These are phyloP conservation scores for Aplochiton taeniatus DNA, from an alignment of 2,797 vertebrate species.

Conservation along the genomic window DNA sequence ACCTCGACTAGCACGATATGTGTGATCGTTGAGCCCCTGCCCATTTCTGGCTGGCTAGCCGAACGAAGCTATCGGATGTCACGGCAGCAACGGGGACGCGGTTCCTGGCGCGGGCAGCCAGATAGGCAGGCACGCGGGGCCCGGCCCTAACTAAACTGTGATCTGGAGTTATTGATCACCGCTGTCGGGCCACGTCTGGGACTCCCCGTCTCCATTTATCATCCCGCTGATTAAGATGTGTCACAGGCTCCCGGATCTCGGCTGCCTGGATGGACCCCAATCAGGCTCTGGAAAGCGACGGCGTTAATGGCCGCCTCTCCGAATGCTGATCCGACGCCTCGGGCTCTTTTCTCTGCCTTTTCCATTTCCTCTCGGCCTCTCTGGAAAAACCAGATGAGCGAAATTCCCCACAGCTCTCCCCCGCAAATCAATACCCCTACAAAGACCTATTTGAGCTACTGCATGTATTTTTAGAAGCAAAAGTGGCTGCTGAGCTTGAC, in stretches of 20 bases:
- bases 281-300: slow-evolving; percentile 35
- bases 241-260: slow-evolving; percentile 35
- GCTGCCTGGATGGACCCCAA: slow-evolving; percentile 19
- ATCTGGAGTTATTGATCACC: slow-evolving; percentile 63
- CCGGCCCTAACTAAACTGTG: slow-evolving; percentile 41
- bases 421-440: slow-evolving; percentile 20
- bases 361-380: background rate
- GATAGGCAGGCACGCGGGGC: slow-evolving; percentile 12
- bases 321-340: slow-evolving; percentile 28
- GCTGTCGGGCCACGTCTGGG: slow-evolving; percentile 50
- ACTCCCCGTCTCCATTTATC: slow-evolving; percentile 55
- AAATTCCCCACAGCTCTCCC: too few relatives aligned
- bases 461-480: slow-evolving; percentile 39
- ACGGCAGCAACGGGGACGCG: too few relatives aligned
- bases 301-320: slow-evolving; percentile 25
- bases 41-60: too few relatives aligned
- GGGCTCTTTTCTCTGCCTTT: background rate
- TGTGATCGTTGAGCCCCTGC: too few relatives aligned
- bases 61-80: too few relatives aligned
- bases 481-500: slow-evolving; percentile 42
- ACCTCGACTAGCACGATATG: too few relatives aligned
- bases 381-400: background rate
- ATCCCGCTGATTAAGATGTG: slow-evolving; percentile 52
- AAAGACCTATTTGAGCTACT: slow-evolving; percentile 26
- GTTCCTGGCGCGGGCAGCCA: too few relatives aligned